Percentiles rank a stretch among this genome's conserved stretches.
These are phyloP conservation scores for Scolopax rusticola DNA, from an alignment of 2,797 vertebrate genomes.

Conservation along the genomic window DNA sequence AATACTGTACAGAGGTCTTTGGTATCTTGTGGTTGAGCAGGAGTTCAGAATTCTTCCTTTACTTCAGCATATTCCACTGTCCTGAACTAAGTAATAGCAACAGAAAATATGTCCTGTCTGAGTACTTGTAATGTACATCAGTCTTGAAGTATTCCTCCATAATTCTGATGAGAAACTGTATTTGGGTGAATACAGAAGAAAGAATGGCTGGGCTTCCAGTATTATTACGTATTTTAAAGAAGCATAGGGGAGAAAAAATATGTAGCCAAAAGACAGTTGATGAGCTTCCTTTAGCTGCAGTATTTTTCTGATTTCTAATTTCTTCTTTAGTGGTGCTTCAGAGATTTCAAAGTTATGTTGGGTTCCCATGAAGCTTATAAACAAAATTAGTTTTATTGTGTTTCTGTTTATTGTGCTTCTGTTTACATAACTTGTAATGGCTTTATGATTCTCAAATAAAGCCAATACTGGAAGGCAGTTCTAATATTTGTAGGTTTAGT, in stretches of 20 bases:
- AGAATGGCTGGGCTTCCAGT: neutral
- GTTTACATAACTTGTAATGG: constrained; percentile 1
- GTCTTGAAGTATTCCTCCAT: neutral
- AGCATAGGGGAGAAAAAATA: neutral
- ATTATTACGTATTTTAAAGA: neutral
- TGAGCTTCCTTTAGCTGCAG: neutral
- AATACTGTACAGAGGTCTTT: neutral
- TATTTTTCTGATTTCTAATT: neutral
- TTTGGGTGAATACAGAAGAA: neutral
- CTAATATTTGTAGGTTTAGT: neutral
- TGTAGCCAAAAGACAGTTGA: neutral
- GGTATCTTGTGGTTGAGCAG: too few relatives aligned
- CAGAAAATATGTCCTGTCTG: neutral
- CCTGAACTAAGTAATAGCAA: neutral
- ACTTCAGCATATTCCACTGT: neutral
- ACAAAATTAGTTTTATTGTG: neutral
- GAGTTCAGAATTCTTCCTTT: neutral
- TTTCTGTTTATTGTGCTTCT: neutral
- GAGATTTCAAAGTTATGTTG: neutral
- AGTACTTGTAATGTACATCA: neutral
- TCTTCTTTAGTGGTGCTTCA: neutral
- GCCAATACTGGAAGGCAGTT: neutral
- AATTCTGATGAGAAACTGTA: neutral
- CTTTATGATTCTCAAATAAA: neutral
- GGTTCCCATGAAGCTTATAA: neutral